Percentiles rank a stretch among this genome's conserved stretches.
phyloP scores from a whole-genome alignment of 2,113 vertebrate genomes.

The Maccullochella peelii region DNA sequence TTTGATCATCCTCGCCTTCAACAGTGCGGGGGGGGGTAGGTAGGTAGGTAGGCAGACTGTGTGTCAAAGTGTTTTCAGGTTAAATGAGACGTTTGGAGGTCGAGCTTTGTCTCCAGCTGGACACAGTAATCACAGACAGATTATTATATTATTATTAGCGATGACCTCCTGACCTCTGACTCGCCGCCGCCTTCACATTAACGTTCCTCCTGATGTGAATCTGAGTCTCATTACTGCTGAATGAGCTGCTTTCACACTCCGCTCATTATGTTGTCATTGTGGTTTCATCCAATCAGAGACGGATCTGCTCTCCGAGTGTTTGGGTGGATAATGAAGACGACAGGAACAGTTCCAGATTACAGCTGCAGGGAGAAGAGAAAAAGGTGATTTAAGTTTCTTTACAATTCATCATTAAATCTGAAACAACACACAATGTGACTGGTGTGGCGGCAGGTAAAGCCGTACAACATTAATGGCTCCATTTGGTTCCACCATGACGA shows the following conservation, averaged over 20 bases:
- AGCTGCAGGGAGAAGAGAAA: neutral
- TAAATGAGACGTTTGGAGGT: slow-evolving; percentile 5
- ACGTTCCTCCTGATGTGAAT: slow-evolving; percentile 14
- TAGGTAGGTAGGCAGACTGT: no score
- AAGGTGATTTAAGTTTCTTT: neutral
- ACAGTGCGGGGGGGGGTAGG: no score
- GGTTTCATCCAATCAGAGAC: slow-evolving; percentile 22
- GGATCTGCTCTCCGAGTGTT: neutral
- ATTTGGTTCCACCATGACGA: no score
- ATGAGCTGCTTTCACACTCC: neutral
- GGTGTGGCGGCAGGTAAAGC: no score
- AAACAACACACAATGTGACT: no score
- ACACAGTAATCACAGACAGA: neutral
- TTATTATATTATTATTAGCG: no score
- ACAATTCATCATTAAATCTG: neutral
- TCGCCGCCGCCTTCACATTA: neutral
- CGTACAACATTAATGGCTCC: no score
- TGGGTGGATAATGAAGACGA: neutral
- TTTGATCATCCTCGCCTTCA: no score
- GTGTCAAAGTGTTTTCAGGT: neutral
- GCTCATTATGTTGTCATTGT: slow-evolving; percentile 28
- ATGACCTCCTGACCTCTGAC: slow-evolving; percentile 47
- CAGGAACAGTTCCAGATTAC: slow-evolving; percentile 5
- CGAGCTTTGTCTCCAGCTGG: slow-evolving; percentile 11
- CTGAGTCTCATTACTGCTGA: slow-evolving; percentile 34